Base-by-base conservation (phyloP, 2,113 vertebrate species). In the Hypomesus transpacificus region DNA sequence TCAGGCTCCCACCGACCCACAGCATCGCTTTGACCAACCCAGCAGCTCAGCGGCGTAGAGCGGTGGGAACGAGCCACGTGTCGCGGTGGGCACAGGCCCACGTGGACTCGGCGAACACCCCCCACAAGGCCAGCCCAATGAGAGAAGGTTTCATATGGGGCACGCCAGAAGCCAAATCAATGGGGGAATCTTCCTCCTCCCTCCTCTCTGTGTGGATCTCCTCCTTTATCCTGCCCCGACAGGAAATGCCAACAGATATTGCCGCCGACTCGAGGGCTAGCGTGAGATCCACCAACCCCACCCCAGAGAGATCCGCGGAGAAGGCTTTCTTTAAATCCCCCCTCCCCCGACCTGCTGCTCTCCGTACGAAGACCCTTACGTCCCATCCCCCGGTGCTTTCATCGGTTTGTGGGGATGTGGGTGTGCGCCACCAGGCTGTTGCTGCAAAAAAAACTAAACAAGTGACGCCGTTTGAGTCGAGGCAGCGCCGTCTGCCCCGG, bases 321-420 rank as follows among this genome's bases (percentile, higher is more conserved):
- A 57, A 73, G 58, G 16, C 13, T 58, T 75, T 81, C 54, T 67
- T 76, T 56, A 73, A 74, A 80, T 28, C 14, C 64, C 14, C 64
- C 46, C 34, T 51, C 50, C 7, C 18, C 22, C 18, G 3, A 62
- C 59, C 72, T 76, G 51, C 78, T 84, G 68, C 69, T 81, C 74
- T 3, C 24, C 24, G 24, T 26, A 26, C 24, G 24, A 26, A 26
- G 24, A 26, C 24, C 24, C 24, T 26, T 26, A 76, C 34, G 60
- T 80, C 74, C 56, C 61, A 72, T 68, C 53, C 24, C 24, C n/a
- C 70, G 31, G 68, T 20, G 73, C 76, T 82, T 78, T 72, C 60
- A 85, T 86, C 79, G 75, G 75, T 50, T 50, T 64, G 18, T 21
- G 17, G 18, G 66, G 75, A 76, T 60, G 71, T 74, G 80, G 63